These are phyloP conservation scores for Podarcis muralis DNA, from an alignment of 2,113 vertebrate species.

Conservation along the genomic window DNA sequence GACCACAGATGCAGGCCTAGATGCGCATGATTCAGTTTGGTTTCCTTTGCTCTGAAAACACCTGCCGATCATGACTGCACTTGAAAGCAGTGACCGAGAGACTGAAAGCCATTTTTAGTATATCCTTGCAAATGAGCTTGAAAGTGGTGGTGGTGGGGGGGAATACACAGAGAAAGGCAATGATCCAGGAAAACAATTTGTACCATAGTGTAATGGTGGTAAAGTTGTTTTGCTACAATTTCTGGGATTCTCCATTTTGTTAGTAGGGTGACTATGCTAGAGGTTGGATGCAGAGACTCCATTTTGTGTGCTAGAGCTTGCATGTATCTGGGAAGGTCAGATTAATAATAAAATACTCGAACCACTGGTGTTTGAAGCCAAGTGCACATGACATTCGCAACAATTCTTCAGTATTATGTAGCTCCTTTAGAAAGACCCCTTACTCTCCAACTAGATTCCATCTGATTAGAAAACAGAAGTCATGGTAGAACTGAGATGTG, in stretches of 20 bases:
- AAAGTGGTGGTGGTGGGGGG: background rate
- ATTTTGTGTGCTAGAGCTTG: background rate
- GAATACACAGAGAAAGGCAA: background rate
- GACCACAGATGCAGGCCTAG: background rate
- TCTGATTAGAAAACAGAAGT: too few species aligned
- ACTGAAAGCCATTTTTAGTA: background rate
- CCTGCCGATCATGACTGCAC: background rate
- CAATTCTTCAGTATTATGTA: too few species aligned
- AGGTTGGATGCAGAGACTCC: background rate
- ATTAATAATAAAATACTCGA: background rate
- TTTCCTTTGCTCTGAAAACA: background rate
- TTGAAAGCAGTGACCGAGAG: slow-evolving; percentile 4
- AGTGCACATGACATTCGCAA: too few species aligned
- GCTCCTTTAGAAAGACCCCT: too few species aligned
- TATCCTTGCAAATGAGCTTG: slow-evolving; percentile 9
- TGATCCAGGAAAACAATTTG: background rate
- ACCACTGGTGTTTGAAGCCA: too few species aligned
- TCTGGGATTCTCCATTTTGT: background rate
- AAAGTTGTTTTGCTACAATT: background rate
- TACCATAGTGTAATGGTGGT: background rate
- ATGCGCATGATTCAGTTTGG: background rate
- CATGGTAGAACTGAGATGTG: too few species aligned
- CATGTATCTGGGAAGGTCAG: background rate
- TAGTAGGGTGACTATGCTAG: background rate
- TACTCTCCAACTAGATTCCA: too few species aligned